Conservation (phyloP, 1,140 invertebrate genomes). For the Bombus difficillimus region DNA sequence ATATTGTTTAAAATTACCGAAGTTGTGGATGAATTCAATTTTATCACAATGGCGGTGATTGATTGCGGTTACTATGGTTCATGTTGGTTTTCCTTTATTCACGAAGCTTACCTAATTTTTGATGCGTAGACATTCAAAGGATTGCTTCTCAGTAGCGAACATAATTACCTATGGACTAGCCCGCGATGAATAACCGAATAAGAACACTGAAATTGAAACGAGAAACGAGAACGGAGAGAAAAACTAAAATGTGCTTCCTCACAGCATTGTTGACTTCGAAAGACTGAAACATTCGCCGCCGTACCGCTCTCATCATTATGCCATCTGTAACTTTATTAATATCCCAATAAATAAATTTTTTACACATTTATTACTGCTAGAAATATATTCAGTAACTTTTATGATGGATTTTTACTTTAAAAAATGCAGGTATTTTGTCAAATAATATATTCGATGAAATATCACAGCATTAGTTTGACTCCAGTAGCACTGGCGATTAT, state of each 20-base stretch:
- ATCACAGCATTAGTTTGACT: background rate
- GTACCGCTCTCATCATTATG: slow-evolving; percentile 25
- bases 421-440: too few species aligned
- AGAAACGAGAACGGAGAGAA: slow-evolving; percentile 61
- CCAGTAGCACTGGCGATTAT: background rate
- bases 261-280: slow-evolving; percentile 63
- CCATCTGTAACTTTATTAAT: slow-evolving; percentile 8
- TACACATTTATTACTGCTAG: background rate
- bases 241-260: slow-evolving; percentile 63
- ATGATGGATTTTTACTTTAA: background rate
- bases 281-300: slow-evolving; percentile 61
- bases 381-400: slow-evolving; percentile 1
- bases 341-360: background rate
- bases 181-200: slow-evolving; percentile 53
- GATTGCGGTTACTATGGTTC: slow-evolving; percentile 34
- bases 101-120: slow-evolving; percentile 52
- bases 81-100: background rate
- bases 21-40: background rate
- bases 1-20: background rate
- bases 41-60: slow-evolving; percentile 38
- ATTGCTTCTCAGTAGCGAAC: background rate
- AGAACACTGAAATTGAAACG: slow-evolving; percentile 66
- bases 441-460: background rate
- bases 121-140: background rate
- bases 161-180: slow-evolving; percentile 8